Conservation (phyloP, 2,113 vertebrate species). For the Pyrgilauda ruficollis region DNA sequence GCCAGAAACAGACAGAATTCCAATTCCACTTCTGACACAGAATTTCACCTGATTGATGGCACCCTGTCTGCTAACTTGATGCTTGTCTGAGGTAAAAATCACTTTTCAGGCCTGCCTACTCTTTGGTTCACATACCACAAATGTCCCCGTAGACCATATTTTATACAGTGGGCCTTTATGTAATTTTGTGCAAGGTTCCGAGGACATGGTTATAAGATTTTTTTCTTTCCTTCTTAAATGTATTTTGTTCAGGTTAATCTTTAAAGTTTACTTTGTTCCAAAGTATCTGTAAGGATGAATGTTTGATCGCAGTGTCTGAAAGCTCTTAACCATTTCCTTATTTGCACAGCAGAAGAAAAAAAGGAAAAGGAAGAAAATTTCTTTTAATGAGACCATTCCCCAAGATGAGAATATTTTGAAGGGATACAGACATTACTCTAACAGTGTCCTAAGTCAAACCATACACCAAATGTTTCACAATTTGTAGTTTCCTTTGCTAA, state of each 20-base stretch:
- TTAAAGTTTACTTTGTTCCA: slow-evolving; percentile 57
- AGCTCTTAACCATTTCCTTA: slow-evolving; percentile 8
- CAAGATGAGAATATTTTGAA: background rate
- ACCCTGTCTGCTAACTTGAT: slow-evolving; percentile 20
- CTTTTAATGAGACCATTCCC: background rate
- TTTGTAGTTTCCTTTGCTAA: background rate
- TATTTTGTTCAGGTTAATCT: slow-evolving; percentile 37
- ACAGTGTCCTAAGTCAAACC: background rate
- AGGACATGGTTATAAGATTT: background rate
- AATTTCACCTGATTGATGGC: slow-evolving; percentile 56
- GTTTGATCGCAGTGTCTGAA: background rate
- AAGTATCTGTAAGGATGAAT: slow-evolving; percentile 28
- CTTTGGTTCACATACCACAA: slow-evolving; percentile 32
- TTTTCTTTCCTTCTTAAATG: background rate
- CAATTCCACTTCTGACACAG: slow-evolving; percentile 41
- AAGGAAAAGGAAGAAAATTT: background rate
- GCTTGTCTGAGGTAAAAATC: slow-evolving; percentile 57
- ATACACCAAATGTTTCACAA: slow-evolving; percentile 6
- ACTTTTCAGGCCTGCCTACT: slow-evolving; percentile 28
- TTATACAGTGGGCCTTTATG: slow-evolving; percentile 36
- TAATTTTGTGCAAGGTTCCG: background rate
- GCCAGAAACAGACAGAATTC: slow-evolving; percentile 29
- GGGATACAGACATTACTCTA: background rate
- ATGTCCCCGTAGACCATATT: slow-evolving; percentile 32
- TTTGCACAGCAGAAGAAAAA: background rate